A percentile compares a stretch with the other conserved stretches of the same genome.
Evolutionary conservation across 2,113 vertebrate genomes (phyloP).

Genomic region (Pleuronectes platessa): DNA sequence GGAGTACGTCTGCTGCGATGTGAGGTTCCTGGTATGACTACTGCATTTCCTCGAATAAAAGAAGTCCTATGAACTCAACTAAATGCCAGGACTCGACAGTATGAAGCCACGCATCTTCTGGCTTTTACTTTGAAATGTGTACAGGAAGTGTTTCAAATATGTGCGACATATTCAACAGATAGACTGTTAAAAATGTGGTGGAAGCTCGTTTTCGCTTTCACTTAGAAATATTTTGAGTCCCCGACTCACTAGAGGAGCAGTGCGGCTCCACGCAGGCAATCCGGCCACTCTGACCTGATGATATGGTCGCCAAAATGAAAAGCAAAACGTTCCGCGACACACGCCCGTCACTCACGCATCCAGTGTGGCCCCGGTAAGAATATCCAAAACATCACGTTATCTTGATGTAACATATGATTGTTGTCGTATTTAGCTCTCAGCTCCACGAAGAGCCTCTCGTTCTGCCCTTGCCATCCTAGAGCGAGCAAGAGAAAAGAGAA

Average conservation of each 20-base stretch:
- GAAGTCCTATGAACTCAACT: neutral
- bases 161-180: too few relatives aligned
- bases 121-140: too few relatives aligned
- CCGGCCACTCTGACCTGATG: neutral
- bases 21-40: too few relatives aligned
- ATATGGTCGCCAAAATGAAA: neutral
- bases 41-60: too few relatives aligned
- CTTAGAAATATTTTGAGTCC: too few relatives aligned
- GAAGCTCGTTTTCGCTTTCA: too few relatives aligned
- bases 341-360: neutral
- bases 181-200: neutral
- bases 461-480: constrained; percentile 72
- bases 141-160: too few relatives aligned
- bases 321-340: too few relatives aligned
- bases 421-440: constrained; percentile 72
- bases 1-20: neutral
- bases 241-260: too few relatives aligned
- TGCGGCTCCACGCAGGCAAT: too few relatives aligned
- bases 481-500: constrained; percentile 69
- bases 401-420: neutral
- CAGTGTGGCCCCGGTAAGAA: neutral
- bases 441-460: constrained; percentile 61
- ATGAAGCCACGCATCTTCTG: too few relatives aligned
- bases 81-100: neutral
- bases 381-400: neutral